Evolutionary conservation across 53 echinoderm and acorn worm species (phyloP).

Genomic region (Mesocentrotus franciscanus): DNA sequence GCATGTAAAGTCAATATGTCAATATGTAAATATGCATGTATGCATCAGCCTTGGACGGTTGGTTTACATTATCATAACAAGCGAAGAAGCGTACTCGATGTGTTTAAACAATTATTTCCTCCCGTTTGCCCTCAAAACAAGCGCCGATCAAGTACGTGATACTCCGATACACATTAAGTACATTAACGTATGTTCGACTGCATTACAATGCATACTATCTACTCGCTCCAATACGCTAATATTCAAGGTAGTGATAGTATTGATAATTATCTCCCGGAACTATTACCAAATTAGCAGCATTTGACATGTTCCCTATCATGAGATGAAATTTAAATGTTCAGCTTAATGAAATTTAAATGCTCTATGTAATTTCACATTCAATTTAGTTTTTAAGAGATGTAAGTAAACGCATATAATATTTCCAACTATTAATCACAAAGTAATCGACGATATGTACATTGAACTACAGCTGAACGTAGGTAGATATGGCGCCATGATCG

Average conservation of each 20-base stretch:
- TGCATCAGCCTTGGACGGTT: constrained; percentile 33
- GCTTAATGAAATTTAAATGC: background rate
- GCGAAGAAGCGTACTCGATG: constrained; percentile 53
- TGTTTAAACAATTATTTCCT: constrained; percentile 60
- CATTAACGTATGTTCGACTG: constrained; percentile 35
- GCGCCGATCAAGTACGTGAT: constrained; percentile 24
- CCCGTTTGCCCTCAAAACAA: constrained; percentile 46
- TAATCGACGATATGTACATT: no score
- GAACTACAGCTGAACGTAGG: background rate
- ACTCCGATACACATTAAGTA: constrained; percentile 32
- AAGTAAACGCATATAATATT: background rate
- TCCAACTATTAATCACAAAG: background rate
- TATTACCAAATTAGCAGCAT: background rate
- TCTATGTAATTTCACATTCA: background rate
- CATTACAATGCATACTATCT: background rate
- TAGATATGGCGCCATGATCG: background rate
- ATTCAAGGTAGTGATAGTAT: background rate
- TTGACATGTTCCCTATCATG: background rate
- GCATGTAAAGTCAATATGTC: constrained; percentile 34
- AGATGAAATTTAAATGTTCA: background rate
- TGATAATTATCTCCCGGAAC: background rate
- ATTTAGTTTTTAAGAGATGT: background rate
- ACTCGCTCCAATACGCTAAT: background rate
- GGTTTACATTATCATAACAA: constrained; percentile 34
- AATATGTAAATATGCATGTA: background rate